A percentile compares a stretch with the other conserved stretches of the same genome.
Evolutionary conservation across 2,113 vertebrate genomes (phyloP).

Genomic region (Zosterops borbonicus): DNA sequence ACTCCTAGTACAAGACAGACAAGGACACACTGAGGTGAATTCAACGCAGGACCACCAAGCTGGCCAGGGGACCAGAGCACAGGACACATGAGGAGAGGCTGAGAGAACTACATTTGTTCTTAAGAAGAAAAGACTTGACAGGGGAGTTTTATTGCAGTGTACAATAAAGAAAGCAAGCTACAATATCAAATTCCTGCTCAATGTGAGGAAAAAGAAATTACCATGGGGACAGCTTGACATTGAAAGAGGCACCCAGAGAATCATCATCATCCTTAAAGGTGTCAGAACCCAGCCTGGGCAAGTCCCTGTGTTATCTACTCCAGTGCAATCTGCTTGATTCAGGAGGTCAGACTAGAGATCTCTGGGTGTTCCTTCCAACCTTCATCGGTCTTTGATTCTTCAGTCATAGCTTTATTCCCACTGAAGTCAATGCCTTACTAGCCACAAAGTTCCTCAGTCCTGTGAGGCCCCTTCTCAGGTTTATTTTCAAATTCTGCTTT

Average conservation of each 20-base stretch:
- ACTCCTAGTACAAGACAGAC: neutral
- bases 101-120: neutral
- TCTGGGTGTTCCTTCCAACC: neutral
- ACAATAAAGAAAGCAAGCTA: neutral
- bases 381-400: neutral
- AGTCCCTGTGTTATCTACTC: neutral
- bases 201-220: neutral
- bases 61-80: neutral
- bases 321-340: neutral
- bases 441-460: neutral
- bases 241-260: neutral
- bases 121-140: neutral
- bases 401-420: neutral
- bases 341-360: neutral
- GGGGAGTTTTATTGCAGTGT: accelerated
- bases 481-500: neutral
- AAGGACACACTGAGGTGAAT: neutral
- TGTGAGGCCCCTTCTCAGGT: neutral
- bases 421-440: neutral
- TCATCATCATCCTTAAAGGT: neutral
- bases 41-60: neutral
- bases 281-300: neutral
- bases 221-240: neutral
- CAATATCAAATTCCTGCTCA: neutral
- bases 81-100: neutral